Conservation (phyloP, 35 echinoderm and acorn worm genomes). For the Chiridota heheva region DNA sequence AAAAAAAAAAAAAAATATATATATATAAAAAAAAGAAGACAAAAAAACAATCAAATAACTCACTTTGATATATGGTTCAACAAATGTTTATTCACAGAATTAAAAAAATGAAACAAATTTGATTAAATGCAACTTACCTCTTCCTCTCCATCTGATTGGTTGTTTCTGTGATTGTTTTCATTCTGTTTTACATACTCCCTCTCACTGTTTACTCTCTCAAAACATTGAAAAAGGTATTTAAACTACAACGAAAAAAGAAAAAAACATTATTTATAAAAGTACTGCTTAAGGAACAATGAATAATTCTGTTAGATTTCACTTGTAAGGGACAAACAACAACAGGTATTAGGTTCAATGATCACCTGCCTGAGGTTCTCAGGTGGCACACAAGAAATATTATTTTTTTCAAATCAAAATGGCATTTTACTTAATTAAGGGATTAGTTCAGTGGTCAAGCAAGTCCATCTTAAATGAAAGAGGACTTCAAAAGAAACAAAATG, state of each 20-base stretch:
- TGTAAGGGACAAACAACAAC: not conserved
- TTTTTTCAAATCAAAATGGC: too few relatives aligned
- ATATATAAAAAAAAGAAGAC: too few relatives aligned
- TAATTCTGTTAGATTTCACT: not conserved
- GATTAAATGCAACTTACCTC: not conserved
- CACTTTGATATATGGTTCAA: not conserved
- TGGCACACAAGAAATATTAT: not conserved
- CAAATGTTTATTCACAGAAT: not conserved
- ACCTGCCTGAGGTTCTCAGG: not conserved
- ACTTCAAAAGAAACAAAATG: too few relatives aligned
- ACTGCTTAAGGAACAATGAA: too few relatives aligned
- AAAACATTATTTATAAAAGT: not conserved
- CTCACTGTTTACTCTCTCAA: conserved; percentile 72
- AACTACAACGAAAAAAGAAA: conserved; percentile 43
- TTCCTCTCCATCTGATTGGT: conserved; percentile 12
- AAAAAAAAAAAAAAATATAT: too few relatives aligned
- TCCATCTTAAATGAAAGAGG: too few relatives aligned
- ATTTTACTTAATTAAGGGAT: too few relatives aligned
- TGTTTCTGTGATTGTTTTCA: conserved; percentile 44
- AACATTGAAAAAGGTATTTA: conserved; percentile 80
- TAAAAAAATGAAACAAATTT: not conserved
- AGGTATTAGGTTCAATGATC: not conserved
- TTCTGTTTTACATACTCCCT: conserved; percentile 43
- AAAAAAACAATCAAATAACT: not conserved
- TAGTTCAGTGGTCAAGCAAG: too few relatives aligned